Percentiles rank a stretch among this genome's conserved stretches.
Evolutionary conservation across 2,888 invertebrate species (phyloP).

Genomic region (Lissonota sp.): DNA sequence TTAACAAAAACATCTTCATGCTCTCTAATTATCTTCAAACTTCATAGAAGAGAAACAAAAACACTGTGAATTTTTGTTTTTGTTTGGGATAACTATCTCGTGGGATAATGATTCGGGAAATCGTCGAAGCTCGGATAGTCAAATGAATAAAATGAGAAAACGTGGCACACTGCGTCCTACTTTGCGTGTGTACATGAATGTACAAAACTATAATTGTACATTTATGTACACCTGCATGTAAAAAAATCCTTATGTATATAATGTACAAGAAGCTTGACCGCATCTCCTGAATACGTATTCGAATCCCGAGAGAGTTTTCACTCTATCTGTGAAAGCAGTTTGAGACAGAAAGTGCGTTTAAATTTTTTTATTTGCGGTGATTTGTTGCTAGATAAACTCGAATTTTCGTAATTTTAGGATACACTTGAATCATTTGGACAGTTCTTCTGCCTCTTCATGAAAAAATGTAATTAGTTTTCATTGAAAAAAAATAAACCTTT

Average conservation of each 20-base stretch:
- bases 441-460: no score
- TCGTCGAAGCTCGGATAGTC: conserved; percentile 32
- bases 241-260: background rate
- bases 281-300: conserved; percentile 67
- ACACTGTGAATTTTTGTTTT: no score
- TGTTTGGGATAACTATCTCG: no score
- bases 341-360: conserved; percentile 29
- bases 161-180: conserved; percentile 61
- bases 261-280: conserved; percentile 52
- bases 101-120: conserved; percentile 53
- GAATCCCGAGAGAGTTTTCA: conserved; percentile 58
- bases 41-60: background rate
- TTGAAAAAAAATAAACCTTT: no score
- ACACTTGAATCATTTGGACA: no score
- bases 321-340: conserved; percentile 57
- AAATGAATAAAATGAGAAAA: conserved; percentile 57
- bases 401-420: background rate
- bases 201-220: conserved; percentile 13
- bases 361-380: background rate
- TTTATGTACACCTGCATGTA: conserved; percentile 11
- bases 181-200: conserved; percentile 42
- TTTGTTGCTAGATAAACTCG: background rate
- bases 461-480: no score
- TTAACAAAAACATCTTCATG: no score
- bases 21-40: background rate